Percentiles rank a stretch among this genome's conserved stretches.
phyloP scores from a whole-genome alignment of 2,113 vertebrate genomes.

The Acrocephalus arundinaceus region DNA sequence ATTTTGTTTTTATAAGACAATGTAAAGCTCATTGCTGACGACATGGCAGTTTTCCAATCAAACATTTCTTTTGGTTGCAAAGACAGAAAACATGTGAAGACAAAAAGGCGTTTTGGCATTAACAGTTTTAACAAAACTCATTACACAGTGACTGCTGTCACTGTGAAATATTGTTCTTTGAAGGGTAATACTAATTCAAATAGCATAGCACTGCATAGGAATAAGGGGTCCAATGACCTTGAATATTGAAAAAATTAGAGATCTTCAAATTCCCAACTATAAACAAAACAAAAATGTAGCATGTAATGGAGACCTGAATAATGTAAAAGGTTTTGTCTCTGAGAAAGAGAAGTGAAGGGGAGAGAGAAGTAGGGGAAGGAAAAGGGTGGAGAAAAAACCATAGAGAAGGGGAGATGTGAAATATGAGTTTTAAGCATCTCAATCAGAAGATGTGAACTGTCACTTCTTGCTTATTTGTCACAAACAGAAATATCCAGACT shows the following conservation, averaged over 20 bases:
- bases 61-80: slow-evolving; percentile 35
- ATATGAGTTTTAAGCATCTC: not conserved
- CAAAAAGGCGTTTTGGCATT: slow-evolving; percentile 12
- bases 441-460: not conserved
- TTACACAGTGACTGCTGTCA: not conserved
- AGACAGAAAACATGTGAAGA: slow-evolving; percentile 36
- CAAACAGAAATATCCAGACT: not conserved
- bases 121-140: slow-evolving; percentile 50
- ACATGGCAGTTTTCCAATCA: slow-evolving; percentile 50
- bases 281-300: not conserved
- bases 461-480: not conserved
- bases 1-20: not conserved
- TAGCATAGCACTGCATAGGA: not conserved
- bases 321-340: slow-evolving; percentile 24
- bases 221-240: slow-evolving; percentile 37
- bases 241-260: slow-evolving; percentile 56
- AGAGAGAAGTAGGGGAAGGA: not conserved
- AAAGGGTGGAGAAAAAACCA: not conserved
- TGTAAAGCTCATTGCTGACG: not conserved
- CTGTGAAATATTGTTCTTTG: slow-evolving; percentile 42
- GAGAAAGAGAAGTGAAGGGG: not conserved
- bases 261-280: slow-evolving; percentile 55
- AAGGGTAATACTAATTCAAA: slow-evolving; percentile 59
- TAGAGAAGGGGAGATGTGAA: not conserved
- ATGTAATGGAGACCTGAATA: slow-evolving; percentile 38